These are phyloP conservation scores for Poicephalus meyeri DNA, from an alignment of 2,113 vertebrate genomes.

Conservation along the genomic window DNA sequence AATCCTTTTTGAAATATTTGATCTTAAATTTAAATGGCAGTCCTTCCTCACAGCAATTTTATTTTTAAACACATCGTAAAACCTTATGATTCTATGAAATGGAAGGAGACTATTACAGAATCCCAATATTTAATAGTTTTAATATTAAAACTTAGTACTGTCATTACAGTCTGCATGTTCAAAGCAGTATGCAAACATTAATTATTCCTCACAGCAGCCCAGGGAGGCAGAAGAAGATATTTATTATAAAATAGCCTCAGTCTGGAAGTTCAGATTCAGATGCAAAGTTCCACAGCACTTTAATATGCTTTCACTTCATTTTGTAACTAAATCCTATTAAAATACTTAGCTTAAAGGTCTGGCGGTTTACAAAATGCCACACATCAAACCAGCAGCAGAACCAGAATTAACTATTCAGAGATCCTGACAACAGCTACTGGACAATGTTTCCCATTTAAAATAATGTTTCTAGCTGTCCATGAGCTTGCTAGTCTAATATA, in stretches of 20 bases:
- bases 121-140: slow-evolving; percentile 20
- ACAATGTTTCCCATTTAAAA: not conserved
- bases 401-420: not conserved
- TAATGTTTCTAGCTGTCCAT: not conserved
- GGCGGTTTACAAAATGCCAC: not conserved
- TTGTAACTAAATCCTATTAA: not conserved
- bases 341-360: not conserved
- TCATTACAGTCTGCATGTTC: not conserved
- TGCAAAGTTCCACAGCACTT: not conserved
- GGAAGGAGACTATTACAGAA: not conserved
- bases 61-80: slow-evolving; percentile 43
- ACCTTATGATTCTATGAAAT: not conserved
- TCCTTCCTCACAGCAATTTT: slow-evolving; percentile 26
- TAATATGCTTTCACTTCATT: not conserved
- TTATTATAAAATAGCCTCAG: not conserved
- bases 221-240: not conserved
- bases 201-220: not conserved
- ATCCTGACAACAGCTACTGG: not conserved
- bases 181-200: slow-evolving; percentile 19
- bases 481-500: not conserved
- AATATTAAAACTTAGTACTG: slow-evolving; percentile 15
- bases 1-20: slow-evolving; percentile 28
- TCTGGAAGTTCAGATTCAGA: not conserved
- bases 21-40: slow-evolving; percentile 36
- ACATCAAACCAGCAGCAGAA: not conserved